phyloP scores from a whole-genome alignment of 64 coral and sea anemone species.

The Cladopsammia gracilis region DNA sequence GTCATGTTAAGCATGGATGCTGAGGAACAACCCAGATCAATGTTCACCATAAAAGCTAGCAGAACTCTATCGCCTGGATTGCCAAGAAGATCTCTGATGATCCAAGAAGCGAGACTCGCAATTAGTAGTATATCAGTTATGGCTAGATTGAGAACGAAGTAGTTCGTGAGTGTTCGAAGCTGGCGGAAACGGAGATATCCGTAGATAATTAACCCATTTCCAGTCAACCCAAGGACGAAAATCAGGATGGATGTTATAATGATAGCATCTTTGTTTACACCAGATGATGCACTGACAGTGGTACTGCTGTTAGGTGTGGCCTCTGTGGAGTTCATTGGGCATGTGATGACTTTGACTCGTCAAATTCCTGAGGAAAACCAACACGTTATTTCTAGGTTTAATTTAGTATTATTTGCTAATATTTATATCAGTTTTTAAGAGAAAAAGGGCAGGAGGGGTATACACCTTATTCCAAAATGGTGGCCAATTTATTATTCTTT shows the following conservation, averaged over 20 bases:
- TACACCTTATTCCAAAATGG: no score
- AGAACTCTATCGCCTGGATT: not conserved
- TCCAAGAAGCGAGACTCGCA: slow-evolving; percentile 34
- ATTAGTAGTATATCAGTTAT: slow-evolving; percentile 68
- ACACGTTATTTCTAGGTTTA: not conserved
- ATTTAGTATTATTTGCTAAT: not conserved
- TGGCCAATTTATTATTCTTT: no score
- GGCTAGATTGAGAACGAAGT: slow-evolving; percentile 78
- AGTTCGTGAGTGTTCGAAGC: slow-evolving; percentile 75
- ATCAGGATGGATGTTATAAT: slow-evolving; percentile 8
- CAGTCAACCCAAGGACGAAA: slow-evolving; percentile 60
- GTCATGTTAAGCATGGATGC: slow-evolving; percentile 80
- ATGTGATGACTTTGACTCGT: not conserved
- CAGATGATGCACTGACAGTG: not conserved
- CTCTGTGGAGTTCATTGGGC: not conserved
- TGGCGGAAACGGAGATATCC: slow-evolving; percentile 57
- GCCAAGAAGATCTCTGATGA: slow-evolving; percentile 3
- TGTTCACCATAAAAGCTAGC: slow-evolving; percentile 22
- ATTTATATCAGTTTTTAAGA: no score
- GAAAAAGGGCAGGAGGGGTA: no score
- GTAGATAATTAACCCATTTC: slow-evolving; percentile 76
- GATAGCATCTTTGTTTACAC: not conserved
- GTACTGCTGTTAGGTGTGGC: not conserved
- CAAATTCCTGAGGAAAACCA: not conserved
- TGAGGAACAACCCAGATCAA: slow-evolving; percentile 76